A percentile compares a stretch with the other conserved stretches of the same genome.
phyloP scores from a whole-genome alignment of 2,888 invertebrate genomes.

The Conops quadrifasciatus region DNA sequence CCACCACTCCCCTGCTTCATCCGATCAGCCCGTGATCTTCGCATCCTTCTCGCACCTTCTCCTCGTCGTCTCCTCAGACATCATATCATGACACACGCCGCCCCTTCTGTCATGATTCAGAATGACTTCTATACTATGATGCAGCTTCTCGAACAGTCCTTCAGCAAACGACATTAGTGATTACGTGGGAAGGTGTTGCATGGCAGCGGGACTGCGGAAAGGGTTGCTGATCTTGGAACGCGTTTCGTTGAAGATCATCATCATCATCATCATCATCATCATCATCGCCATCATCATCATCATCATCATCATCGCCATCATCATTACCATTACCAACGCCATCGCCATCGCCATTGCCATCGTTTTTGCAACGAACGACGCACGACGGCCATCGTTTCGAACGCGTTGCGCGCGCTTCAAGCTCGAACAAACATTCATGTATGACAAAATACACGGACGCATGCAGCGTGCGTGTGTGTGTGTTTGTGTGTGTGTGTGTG shows the following conservation, averaged over 20 bases:
- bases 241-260: slow-evolving; percentile 3
- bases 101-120: too few species aligned
- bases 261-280: slow-evolving; percentile 15
- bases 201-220: background rate
- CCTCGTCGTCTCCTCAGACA: too few species aligned
- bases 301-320: background rate
- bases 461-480: background rate
- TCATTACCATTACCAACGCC: slow-evolving; percentile 1
- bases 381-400: background rate
- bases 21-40: too few species aligned
- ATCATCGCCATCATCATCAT: background rate
- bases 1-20: background rate
- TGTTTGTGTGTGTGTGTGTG: background rate
- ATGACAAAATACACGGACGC: background rate
- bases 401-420: background rate
- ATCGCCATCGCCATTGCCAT: slow-evolving; percentile 4
- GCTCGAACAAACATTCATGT: background rate
- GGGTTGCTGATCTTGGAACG: background rate
- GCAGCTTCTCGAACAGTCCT: too few species aligned
- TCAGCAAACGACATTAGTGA: too few species aligned
- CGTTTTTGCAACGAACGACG: background rate
- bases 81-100: too few species aligned
- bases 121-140: too few species aligned
- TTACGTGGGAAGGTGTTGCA: too few species aligned
- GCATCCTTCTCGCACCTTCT: too few species aligned